phyloP scores from a whole-genome alignment of 2,797 vertebrate species.

The Eospalax fontanierii region DNA sequence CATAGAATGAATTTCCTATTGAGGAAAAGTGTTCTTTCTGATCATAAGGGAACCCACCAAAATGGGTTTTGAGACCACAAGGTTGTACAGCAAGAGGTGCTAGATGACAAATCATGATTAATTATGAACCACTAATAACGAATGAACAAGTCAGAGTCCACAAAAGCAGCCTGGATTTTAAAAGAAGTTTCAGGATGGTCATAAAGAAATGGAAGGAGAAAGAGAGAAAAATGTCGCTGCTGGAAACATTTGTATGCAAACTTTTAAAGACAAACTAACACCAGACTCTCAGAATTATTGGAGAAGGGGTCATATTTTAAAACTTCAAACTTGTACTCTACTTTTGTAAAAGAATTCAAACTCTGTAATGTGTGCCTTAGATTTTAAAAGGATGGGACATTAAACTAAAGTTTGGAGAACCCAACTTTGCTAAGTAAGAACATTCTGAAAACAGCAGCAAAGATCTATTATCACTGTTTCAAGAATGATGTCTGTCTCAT shows the following conservation, averaged over 20 bases:
- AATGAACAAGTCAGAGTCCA: slow-evolving; percentile 57
- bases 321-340: slow-evolving; percentile 16
- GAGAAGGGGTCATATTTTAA: neutral
- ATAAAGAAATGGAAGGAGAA: neutral
- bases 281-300: neutral
- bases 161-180: neutral
- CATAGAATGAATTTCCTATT: slow-evolving; percentile 73
- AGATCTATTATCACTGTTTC: slow-evolving; percentile 1
- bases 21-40: slow-evolving; percentile 75
- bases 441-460: slow-evolving; percentile 51
- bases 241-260: neutral
- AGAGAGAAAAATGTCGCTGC: neutral
- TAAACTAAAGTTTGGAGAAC: slow-evolving; percentile 15
- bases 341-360: slow-evolving; percentile 56
- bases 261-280: slow-evolving; percentile 51
- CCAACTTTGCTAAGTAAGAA: slow-evolving; percentile 38
- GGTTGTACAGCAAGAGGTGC: slow-evolving; percentile 46
- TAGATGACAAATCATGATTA: slow-evolving; percentile 9
- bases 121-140: slow-evolving; percentile 56
- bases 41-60: slow-evolving; percentile 63
- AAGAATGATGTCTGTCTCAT: slow-evolving; percentile 16
- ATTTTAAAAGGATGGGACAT: slow-evolving; percentile 35
- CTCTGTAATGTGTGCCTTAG: slow-evolving; percentile 30
- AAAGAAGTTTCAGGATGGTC: neutral
- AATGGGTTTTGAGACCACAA: slow-evolving; percentile 53